Evolutionary conservation across 2,888 invertebrate species (phyloP).

Genomic region (Alloplasta piceator): DNA sequence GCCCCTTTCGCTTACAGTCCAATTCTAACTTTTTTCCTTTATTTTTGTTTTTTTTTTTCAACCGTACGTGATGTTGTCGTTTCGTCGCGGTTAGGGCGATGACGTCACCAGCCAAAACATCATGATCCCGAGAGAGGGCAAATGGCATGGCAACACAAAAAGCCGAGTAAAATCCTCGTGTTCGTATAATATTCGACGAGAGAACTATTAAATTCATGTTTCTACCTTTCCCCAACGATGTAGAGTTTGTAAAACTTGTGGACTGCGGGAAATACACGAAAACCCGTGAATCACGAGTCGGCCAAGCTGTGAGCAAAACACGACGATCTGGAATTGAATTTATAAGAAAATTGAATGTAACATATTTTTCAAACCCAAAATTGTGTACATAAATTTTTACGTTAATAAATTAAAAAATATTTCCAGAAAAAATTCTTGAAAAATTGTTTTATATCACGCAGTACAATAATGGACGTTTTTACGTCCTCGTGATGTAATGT

Average conservation of each 20-base stretch:
- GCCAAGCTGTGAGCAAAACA: too few relatives aligned
- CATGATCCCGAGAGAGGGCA: slow-evolving; percentile 52
- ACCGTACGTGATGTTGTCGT: slow-evolving; percentile 69
- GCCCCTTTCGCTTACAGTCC: not conserved
- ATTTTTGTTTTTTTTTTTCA: slow-evolving; percentile 53
- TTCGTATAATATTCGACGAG: slow-evolving; percentile 18
- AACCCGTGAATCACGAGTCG: not conserved
- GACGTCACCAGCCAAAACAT: slow-evolving; percentile 73
- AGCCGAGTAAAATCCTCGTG: slow-evolving; percentile 1
- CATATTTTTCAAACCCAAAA: too few relatives aligned
- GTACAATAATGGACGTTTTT: too few relatives aligned
- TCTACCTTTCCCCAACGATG: not conserved
- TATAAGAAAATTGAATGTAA: too few relatives aligned
- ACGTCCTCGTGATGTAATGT: too few relatives aligned
- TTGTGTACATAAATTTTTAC: too few relatives aligned
- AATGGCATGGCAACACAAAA: slow-evolving; percentile 9
- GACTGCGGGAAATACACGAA: slow-evolving; percentile 18
- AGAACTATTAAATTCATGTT: not conserved
- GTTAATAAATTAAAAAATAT: too few relatives aligned
- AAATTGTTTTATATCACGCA: too few relatives aligned
- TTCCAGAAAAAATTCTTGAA: too few relatives aligned
- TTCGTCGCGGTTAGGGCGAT: slow-evolving; percentile 59
- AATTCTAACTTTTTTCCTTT: slow-evolving; percentile 9
- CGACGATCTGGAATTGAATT: too few relatives aligned
- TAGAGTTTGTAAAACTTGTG: slow-evolving; percentile 18